These are phyloP conservation scores for Marronus borbonicus DNA, from an alignment of 2,888 invertebrate species.

Conservation along the genomic window DNA sequence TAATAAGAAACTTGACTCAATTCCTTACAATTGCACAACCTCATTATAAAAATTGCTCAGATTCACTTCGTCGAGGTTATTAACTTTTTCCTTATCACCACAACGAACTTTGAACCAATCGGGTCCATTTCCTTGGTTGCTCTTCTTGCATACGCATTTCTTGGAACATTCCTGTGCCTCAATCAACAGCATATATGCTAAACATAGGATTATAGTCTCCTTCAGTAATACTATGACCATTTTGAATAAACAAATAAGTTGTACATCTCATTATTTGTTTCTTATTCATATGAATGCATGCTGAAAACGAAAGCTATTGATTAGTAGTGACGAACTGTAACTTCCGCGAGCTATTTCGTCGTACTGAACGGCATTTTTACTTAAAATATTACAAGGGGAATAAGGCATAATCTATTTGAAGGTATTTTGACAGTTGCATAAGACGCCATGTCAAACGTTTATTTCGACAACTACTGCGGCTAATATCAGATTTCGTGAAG, in stretches of 20 bases:
- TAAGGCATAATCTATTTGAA: constrained; percentile 41
- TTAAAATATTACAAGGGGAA: constrained; percentile 31
- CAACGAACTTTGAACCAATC: constrained; percentile 78
- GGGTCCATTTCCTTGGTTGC: constrained; percentile 71
- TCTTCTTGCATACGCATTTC: constrained; percentile 74
- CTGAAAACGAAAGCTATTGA: constrained; percentile 12
- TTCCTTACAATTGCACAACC: constrained; percentile 79
- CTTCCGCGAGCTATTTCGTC: neutral
- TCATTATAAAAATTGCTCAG: constrained; percentile 75
- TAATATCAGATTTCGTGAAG: neutral
- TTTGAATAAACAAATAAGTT: constrained; percentile 49
- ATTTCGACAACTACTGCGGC: neutral
- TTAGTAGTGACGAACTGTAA: neutral
- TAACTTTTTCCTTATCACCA: constrained; percentile 75
- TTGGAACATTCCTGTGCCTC: constrained; percentile 70
- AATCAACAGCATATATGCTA: constrained; percentile 29
- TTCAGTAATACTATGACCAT: constrained; percentile 52
- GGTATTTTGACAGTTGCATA: constrained; percentile 28
- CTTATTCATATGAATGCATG: constrained; percentile 20
- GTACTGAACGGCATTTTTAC: constrained; percentile 7
- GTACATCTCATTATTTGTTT: constrained; percentile 44
- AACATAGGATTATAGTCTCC: constrained; percentile 35
- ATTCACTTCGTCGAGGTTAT: constrained; percentile 77
- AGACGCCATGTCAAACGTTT: constrained; percentile 39
- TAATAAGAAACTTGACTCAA: constrained; percentile 17